Percentiles rank a stretch among this genome's conserved stretches.
Conservation (phyloP, 2,888 invertebrate species). For the Sarcophaga carnaria region DNA sequence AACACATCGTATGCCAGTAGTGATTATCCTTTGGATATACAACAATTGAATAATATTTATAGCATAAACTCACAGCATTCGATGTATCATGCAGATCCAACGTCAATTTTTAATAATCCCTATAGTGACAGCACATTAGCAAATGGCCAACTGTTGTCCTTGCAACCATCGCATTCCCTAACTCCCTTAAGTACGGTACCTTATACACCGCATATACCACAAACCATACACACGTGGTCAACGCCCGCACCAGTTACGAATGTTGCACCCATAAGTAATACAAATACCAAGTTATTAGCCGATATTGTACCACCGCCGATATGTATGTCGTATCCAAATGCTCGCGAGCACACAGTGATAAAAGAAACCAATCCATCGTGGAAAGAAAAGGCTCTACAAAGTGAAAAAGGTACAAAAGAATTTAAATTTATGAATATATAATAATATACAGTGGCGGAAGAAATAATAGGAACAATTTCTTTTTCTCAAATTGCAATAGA, state of each 20-base stretch:
- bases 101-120: constrained; percentile 66
- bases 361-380: constrained; percentile 82
- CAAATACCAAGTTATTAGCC: constrained; percentile 32
- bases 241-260: constrained; percentile 62
- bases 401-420: constrained; percentile 83
- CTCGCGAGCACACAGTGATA: constrained; percentile 75
- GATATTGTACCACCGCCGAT: constrained; percentile 77
- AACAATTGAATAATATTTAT: constrained; percentile 60
- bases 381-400: constrained; percentile 85
- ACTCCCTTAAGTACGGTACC: constrained; percentile 52
- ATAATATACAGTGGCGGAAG: too few species aligned
- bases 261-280: constrained; percentile 18
- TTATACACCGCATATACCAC: constrained; percentile 75
- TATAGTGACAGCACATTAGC: constrained; percentile 51
- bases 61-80: constrained; percentile 8
- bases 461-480: too few species aligned
- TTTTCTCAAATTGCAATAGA: too few species aligned
- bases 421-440: too few species aligned
- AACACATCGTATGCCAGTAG: constrained; percentile 68
- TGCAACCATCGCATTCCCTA: constrained; percentile 43
- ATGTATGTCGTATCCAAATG: constrained; percentile 74
- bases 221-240: constrained; percentile 78
- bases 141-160: constrained; percentile 31
- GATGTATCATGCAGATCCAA: constrained; percentile 19
- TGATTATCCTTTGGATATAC: constrained; percentile 69